Evolutionary conservation across 2,797 vertebrate genomes (phyloP).

Genomic region (Leuciscus waleckii): DNA sequence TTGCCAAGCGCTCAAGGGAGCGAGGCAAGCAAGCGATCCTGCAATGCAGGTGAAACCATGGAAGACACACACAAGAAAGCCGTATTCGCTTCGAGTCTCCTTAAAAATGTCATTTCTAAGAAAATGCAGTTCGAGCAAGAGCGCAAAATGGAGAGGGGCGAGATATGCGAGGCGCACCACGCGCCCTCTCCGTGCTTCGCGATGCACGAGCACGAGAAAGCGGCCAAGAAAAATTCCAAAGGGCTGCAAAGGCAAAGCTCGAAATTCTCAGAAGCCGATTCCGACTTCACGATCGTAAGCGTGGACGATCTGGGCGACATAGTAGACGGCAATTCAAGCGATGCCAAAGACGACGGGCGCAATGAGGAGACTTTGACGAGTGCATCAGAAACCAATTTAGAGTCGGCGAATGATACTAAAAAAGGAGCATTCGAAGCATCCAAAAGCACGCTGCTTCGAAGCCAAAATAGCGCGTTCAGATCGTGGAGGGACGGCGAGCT

Average conservation of each 20-base stretch:
- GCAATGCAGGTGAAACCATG: conserved; percentile 72
- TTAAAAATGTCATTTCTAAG: conserved; percentile 96
- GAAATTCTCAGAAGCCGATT: conserved; percentile 82
- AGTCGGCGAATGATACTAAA: conserved; percentile 79
- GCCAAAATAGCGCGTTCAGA: conserved; percentile 97
- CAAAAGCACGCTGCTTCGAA: conserved; percentile 87
- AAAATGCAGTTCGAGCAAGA: conserved; percentile 98
- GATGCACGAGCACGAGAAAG: conserved; percentile 74
- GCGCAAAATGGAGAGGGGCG: conserved; percentile 96
- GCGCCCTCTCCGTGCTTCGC: conserved; percentile 57
- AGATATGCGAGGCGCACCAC: conserved; percentile 81
- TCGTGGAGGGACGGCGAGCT: conserved; percentile 91
- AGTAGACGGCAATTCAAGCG: conserved; percentile 77
- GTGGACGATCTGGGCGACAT: conserved; percentile 81
- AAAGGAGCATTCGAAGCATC: conserved; percentile 85
- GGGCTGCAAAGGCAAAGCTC: conserved; percentile 83
- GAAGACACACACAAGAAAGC: conserved; percentile 90
- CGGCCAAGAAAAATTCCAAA: conserved; percentile 56
- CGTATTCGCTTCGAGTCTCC: conserved; percentile 89
- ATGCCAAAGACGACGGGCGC: conserved; percentile 77
- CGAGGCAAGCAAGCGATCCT: conserved; percentile 68
- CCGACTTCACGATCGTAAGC: conserved; percentile 79
- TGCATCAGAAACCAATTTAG: conserved; percentile 68
- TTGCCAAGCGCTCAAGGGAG: conserved; percentile 72
- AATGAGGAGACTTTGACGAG: conserved; percentile 61